A percentile compares a stretch with the other conserved stretches of the same genome.
Evolutionary conservation across 2,888 invertebrate genomes (phyloP).

Genomic region (Acronicta leporina): DNA sequence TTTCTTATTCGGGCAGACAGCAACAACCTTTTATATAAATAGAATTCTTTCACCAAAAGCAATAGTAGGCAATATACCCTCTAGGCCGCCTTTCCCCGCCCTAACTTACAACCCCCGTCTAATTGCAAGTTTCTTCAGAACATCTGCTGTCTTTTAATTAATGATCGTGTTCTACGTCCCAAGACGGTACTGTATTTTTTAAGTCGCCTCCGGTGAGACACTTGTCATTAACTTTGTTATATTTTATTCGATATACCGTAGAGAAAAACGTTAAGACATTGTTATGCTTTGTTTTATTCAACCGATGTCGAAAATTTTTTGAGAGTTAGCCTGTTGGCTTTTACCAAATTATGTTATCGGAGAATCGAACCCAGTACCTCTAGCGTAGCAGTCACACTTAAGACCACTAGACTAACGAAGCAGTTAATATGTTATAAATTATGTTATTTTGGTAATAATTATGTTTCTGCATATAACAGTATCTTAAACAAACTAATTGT

Average conservation of each 20-base stretch:
- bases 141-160: conserved; percentile 84
- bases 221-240: conserved; percentile 57
- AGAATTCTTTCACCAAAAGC: conserved; percentile 38
- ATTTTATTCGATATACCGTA: conserved; percentile 16
- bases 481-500: no score
- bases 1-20: conserved; percentile 3
- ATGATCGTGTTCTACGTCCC: conserved; percentile 69
- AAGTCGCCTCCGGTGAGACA: conserved; percentile 35
- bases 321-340: no score
- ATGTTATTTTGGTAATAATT: no score
- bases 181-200: conserved; percentile 52
- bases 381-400: no score
- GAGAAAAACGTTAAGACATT: conserved; percentile 1
- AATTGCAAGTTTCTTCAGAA: conserved; percentile 79
- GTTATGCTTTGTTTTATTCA: background rate
- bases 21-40: conserved; percentile 31
- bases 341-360: no score
- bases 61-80: conserved; percentile 65
- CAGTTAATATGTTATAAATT: no score
- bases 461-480: no score
- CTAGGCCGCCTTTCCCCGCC: conserved; percentile 58
- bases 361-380: no score
- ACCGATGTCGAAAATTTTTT: background rate
- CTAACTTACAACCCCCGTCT: conserved; percentile 62
- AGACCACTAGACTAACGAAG: no score